Percentiles rank a stretch among this genome's conserved stretches.
Evolutionary conservation across 1,140 invertebrate genomes (phyloP).

Genomic region (Pteromalus puparum): DNA sequence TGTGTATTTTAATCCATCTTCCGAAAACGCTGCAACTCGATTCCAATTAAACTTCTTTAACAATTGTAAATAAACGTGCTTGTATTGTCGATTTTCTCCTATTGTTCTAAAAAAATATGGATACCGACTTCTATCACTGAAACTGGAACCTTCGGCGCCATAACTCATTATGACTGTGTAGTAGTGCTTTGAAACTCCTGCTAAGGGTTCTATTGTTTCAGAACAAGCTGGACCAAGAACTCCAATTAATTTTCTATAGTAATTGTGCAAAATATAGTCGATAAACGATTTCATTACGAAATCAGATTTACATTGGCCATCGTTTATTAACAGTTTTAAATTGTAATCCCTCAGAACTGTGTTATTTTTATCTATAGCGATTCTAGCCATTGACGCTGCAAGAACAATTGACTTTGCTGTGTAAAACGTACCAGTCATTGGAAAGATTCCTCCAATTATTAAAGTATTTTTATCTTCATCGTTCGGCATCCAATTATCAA

Average conservation of each 20-base stretch:
- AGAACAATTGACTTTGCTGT: slow-evolving; percentile 79
- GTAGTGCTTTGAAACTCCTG: slow-evolving; percentile 87
- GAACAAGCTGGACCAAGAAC: slow-evolving; percentile 91
- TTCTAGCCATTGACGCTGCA: slow-evolving; percentile 81
- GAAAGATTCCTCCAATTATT: slow-evolving; percentile 88
- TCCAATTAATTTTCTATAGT: slow-evolving; percentile 79
- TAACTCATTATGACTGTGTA: slow-evolving; percentile 88
- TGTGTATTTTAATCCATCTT: slow-evolving; percentile 88
- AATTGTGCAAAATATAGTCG: slow-evolving; percentile 79
- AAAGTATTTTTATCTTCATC: slow-evolving; percentile 74
- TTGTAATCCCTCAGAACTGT: slow-evolving; percentile 80
- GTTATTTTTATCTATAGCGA: slow-evolving; percentile 80
- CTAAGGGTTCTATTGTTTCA: slow-evolving; percentile 88
- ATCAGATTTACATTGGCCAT: slow-evolving; percentile 86
- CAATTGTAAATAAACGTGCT: slow-evolving; percentile 82
- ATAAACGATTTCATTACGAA: slow-evolving; percentile 88
- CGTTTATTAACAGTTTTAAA: slow-evolving; percentile 77
- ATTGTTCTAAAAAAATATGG: slow-evolving; percentile 91
- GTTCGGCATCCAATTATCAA: slow-evolving; percentile 77
- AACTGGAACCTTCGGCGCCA: slow-evolving; percentile 85
- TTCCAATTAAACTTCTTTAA: slow-evolving; percentile 82
- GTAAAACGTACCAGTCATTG: slow-evolving; percentile 78
- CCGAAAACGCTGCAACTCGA: slow-evolving; percentile 84
- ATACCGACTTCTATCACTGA: slow-evolving; percentile 83
- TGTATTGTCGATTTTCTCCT: slow-evolving; percentile 86